Conservation (phyloP, 2,888 invertebrate species). For the Mythimna ferrago region DNA sequence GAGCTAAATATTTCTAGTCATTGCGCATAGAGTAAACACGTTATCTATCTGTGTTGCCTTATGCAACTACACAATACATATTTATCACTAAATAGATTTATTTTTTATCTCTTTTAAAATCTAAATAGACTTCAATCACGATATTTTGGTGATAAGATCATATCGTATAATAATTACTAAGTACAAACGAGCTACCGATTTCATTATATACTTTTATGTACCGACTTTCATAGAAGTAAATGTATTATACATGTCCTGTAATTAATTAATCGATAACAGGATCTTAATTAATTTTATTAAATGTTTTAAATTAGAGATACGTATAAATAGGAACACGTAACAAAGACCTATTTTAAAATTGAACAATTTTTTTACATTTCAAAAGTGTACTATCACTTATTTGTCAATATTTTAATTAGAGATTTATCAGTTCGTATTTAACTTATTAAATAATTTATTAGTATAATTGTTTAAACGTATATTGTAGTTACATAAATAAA, state of each 20-base stretch:
- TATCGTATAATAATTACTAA: slow-evolving; percentile 72
- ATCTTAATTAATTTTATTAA: slow-evolving; percentile 64
- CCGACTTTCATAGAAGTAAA: slow-evolving; percentile 62
- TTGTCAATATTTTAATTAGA: slow-evolving; percentile 29
- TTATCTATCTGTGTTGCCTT: slow-evolving; percentile 58
- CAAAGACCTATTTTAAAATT: not conserved
- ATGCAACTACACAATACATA: slow-evolving; percentile 53
- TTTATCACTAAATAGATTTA: too few relatives aligned
- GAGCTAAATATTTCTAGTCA: slow-evolving; percentile 44
- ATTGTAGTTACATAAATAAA: too few relatives aligned
- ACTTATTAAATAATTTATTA: too few relatives aligned
- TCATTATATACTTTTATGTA: slow-evolving; percentile 60
- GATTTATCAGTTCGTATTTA: not conserved
- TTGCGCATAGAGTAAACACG: slow-evolving; percentile 40
- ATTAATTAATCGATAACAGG: slow-evolving; percentile 64
- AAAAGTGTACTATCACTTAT: slow-evolving; percentile 6
- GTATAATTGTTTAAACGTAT: too few relatives aligned
- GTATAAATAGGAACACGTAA: slow-evolving; percentile 1
- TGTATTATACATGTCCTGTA: slow-evolving; percentile 50
- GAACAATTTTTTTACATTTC: not conserved
- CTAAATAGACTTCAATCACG: slow-evolving; percentile 72
- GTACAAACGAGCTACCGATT: slow-evolving; percentile 77
- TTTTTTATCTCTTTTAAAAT: slow-evolving; percentile 62
- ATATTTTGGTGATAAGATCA: slow-evolving; percentile 69
- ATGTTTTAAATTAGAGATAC: slow-evolving; percentile 37